These are phyloP conservation scores for Bucorvus abyssinicus DNA, from an alignment of 2,797 vertebrate species.

Conservation along the genomic window DNA sequence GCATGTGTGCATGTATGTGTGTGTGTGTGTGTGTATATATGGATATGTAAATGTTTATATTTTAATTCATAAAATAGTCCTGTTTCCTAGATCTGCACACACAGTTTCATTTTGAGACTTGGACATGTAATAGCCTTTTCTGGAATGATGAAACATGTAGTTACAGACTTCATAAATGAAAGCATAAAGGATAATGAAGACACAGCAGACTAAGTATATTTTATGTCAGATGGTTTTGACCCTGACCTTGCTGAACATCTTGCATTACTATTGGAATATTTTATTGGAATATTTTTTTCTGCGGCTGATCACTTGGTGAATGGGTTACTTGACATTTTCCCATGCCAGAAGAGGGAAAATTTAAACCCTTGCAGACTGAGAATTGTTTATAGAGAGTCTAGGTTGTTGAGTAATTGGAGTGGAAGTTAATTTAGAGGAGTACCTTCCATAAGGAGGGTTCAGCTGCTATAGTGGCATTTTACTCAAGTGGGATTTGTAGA, in stretches of 20 bases:
- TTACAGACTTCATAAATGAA: not conserved
- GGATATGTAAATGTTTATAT: accelerated
- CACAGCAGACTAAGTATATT: not conserved
- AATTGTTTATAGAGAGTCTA: not conserved
- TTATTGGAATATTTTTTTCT: not conserved
- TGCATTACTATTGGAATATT: not conserved
- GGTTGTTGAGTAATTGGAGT: not conserved
- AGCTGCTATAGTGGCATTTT: not conserved
- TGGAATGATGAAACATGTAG: not conserved
- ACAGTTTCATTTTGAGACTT: not conserved
- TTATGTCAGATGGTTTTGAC: not conserved
- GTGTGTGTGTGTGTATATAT: not conserved
- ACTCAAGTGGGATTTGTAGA: not conserved
- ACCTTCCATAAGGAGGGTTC: not conserved
- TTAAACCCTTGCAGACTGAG: not conserved
- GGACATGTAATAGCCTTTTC: not conserved
- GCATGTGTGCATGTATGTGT: accelerated
- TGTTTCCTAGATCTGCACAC: not conserved
- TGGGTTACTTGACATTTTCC: not conserved
- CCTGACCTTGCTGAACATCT: not conserved
- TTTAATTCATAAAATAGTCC: not conserved
- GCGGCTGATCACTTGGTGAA: not conserved
- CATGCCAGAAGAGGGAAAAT: not conserved
- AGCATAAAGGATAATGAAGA: not conserved
- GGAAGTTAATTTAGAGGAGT: not conserved